These are phyloP conservation scores for Panopea generosa DNA, from an alignment of 2,888 invertebrate species.

Conservation along the genomic window DNA sequence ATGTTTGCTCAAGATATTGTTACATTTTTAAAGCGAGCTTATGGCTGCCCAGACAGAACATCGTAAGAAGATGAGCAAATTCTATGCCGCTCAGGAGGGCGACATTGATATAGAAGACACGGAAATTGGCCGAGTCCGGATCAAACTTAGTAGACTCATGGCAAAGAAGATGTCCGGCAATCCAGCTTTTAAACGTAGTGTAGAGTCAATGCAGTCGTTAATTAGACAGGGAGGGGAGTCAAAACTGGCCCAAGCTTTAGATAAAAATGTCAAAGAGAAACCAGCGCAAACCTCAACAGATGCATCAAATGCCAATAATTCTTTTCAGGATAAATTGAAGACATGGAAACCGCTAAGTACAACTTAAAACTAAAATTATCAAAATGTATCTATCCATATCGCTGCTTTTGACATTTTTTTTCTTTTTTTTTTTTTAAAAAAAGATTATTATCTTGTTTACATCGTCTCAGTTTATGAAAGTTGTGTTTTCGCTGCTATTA, in stretches of 20 bases:
- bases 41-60: slow-evolving; percentile 78
- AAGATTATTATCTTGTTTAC: too few relatives aligned
- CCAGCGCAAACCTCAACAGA: background rate
- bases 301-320: background rate
- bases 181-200: slow-evolving; percentile 70
- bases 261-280: background rate
- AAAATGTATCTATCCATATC: too few relatives aligned
- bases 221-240: slow-evolving; percentile 42
- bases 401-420: too few relatives aligned
- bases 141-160: slow-evolving; percentile 75
- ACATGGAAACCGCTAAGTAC: slow-evolving; percentile 44
- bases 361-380: too few relatives aligned
- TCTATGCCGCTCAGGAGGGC: slow-evolving; percentile 70
- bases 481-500: too few relatives aligned
- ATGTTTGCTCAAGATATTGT: too few relatives aligned
- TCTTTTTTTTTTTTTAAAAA: too few relatives aligned
- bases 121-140: slow-evolving; percentile 74
- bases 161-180: slow-evolving; percentile 72
- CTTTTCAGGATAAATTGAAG: slow-evolving; percentile 39
- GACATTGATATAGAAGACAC: slow-evolving; percentile 75
- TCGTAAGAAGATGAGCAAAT: slow-evolving; percentile 72
- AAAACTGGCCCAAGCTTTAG: slow-evolving; percentile 47
- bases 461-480: too few relatives aligned
- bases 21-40: slow-evolving; percentile 70
- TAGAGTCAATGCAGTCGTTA: slow-evolving; percentile 57